A percentile compares a stretch with the other conserved stretches of the same genome.
Conservation (phyloP, 2,888 invertebrate genomes). For the Leucoma salicis region DNA sequence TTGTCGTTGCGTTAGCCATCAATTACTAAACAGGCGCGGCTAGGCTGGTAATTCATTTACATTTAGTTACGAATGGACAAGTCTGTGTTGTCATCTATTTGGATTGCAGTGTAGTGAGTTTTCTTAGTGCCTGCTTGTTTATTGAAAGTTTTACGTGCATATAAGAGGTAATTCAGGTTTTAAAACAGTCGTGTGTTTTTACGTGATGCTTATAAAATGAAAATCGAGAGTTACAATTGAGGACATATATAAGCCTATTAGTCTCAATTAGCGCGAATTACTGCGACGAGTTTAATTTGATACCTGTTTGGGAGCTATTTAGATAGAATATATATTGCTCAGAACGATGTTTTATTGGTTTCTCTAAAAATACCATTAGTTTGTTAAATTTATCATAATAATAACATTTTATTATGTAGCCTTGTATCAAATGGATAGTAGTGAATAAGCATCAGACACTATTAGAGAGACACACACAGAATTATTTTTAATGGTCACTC, state of each 20-base stretch:
- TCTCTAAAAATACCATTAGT: background rate
- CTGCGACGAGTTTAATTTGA: constrained; percentile 20
- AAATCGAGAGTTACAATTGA: constrained; percentile 21
- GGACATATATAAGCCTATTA: constrained; percentile 18
- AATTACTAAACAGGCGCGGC: constrained; percentile 50
- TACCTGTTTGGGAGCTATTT: constrained; percentile 14
- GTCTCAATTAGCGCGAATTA: constrained; percentile 25
- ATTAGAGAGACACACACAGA: too few species aligned
- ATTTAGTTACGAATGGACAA: constrained; percentile 16
- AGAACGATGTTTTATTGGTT: background rate
- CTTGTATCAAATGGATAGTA: too few species aligned
- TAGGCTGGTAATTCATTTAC: constrained; percentile 25
- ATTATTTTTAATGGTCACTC: too few species aligned
- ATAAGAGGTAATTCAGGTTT: constrained; percentile 18
- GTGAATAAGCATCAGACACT: too few species aligned
- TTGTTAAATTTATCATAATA: too few species aligned
- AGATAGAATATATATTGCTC: background rate
- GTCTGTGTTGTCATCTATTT: constrained; percentile 49
- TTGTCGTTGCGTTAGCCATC: constrained; percentile 37
- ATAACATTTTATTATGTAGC: too few species aligned
- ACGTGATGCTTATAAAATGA: constrained; percentile 8
- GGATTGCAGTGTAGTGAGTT: constrained; percentile 52
- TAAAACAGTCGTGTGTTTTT: background rate
- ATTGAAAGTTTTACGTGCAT: constrained; percentile 25
- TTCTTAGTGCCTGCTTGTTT: constrained; percentile 27